Evolutionary conservation across 1,140 invertebrate genomes (phyloP), one percentile per base, ranked within the genome.

Genomic region (Scaptomyza graminum): DNA sequence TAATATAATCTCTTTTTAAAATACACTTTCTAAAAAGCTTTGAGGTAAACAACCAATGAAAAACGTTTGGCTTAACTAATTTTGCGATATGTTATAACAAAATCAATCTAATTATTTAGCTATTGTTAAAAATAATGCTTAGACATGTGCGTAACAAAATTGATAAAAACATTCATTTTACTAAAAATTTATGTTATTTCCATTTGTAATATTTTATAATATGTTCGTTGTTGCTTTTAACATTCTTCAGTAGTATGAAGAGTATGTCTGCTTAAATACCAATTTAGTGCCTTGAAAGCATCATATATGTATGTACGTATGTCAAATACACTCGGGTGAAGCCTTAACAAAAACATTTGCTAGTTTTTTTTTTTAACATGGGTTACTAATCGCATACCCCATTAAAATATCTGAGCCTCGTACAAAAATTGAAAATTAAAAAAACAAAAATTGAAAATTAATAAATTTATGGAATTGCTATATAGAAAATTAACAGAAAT

Each of bases 61-160:
- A 51, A 77, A 77, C 63, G 55, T 65, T 34, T 76, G 56, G 41
- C 47, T 71, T 59, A 60, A 54, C 54, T 76, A 63, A 61, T 61
- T 61, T 67, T 15, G 50, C 64, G 56, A 73, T 68, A 73, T 68
- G 50, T 73, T 22, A 51, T 37, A 74, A 74, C 59, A 63, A 59
- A 69, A 69, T 63, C 52, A 46, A 25, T 60, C 66, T 74, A 77
- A 66, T 80, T 83, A 85, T 77, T 87, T 81, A 61, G 62, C 83
- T 85, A 85, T 84, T 77, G 74, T 55, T 72, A 65, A 72, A 81
- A 85, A 69, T 85, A 82, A 87, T 85, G 74, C 78, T 79, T 63
- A 55, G 76, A 73, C 65, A 79, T 85, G 82, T 85, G 83, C 82
- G 82, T 85, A 87, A 85, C 82, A 69, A 64, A 85, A 46, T 64